Evolutionary conservation across 2,888 invertebrate species (phyloP).

Genomic region (Malthinus seriepunctatus): DNA sequence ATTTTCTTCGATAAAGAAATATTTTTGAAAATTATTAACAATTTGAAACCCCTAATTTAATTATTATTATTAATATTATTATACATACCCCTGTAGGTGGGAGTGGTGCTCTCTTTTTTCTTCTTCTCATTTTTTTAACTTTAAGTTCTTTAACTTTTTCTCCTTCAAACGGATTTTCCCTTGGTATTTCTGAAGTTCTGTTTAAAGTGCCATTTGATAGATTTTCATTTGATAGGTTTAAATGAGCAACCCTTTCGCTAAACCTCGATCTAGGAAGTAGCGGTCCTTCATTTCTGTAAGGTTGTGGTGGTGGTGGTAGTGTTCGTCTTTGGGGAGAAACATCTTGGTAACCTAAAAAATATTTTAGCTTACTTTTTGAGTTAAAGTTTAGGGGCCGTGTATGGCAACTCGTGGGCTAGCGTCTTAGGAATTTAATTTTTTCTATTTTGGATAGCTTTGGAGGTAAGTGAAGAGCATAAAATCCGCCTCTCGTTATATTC

Average conservation of each 20-base stretch:
- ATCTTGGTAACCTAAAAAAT: not conserved
- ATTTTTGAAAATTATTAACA: no score
- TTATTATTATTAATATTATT: no score
- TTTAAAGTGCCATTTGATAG: not conserved
- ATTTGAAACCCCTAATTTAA: no score
- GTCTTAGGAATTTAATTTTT: no score
- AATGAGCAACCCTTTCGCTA: constrained; percentile 20
- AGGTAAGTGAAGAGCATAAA: no score
- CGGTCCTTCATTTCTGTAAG: constrained; percentile 3
- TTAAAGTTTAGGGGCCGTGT: not conserved
- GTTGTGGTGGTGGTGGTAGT: constrained; percentile 5
- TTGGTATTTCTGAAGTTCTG: constrained; percentile 5
- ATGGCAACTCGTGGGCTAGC: no score
- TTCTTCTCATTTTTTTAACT: constrained; percentile 17
- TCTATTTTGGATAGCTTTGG: no score
- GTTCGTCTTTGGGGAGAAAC: constrained; percentile 15
- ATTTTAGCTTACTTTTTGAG: not conserved
- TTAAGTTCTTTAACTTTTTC: constrained; percentile 16
- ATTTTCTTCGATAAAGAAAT: no score
- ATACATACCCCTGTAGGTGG: constrained; percentile 32
- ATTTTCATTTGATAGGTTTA: not conserved
- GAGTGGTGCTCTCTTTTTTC: constrained; percentile 37
- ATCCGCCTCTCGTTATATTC: no score
- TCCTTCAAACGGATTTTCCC: constrained; percentile 33
- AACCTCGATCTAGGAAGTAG: constrained; percentile 24